Evolutionary conservation across 2,797 vertebrate species (phyloP).

Genomic region (Pantherophis alleghaniensis): DNA sequence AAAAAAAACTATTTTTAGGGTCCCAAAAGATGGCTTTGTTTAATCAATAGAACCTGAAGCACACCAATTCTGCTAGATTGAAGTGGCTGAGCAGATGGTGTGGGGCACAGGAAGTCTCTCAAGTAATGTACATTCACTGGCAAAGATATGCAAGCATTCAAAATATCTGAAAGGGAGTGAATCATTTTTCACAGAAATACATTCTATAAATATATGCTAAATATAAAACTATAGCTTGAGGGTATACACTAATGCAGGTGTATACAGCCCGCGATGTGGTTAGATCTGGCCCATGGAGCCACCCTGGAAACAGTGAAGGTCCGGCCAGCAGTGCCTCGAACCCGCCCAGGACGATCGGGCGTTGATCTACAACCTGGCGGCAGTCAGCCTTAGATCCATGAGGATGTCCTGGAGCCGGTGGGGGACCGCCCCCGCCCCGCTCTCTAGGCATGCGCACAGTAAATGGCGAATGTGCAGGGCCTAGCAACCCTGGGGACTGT

Average conservation of each 20-base stretch:
- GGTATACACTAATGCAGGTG: neutral
- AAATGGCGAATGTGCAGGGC: too few relatives aligned
- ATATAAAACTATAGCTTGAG: neutral
- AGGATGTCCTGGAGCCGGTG: too few relatives aligned
- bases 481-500: too few relatives aligned
- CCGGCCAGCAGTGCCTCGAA: too few relatives aligned
- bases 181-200: neutral
- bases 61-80: neutral
- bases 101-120: neutral
- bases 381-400: too few relatives aligned
- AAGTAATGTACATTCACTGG: neutral
- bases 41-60: neutral
- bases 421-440: too few relatives aligned
- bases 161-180: neutral
- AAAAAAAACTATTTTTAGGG: neutral
- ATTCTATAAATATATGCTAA: neutral
- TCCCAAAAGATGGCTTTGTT: neutral
- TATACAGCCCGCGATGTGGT: too few relatives aligned
- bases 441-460: too few relatives aligned
- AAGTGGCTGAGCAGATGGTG: neutral
- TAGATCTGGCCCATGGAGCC: too few relatives aligned
- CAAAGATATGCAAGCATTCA: neutral
- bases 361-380: too few relatives aligned
- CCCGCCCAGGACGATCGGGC: too few relatives aligned
- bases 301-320: too few relatives aligned